A percentile compares a stretch with the other conserved stretches of the same genome.
These are phyloP conservation scores for Eristalinus aeneus DNA, from an alignment of 2,888 invertebrate species.

Conservation along the genomic window DNA sequence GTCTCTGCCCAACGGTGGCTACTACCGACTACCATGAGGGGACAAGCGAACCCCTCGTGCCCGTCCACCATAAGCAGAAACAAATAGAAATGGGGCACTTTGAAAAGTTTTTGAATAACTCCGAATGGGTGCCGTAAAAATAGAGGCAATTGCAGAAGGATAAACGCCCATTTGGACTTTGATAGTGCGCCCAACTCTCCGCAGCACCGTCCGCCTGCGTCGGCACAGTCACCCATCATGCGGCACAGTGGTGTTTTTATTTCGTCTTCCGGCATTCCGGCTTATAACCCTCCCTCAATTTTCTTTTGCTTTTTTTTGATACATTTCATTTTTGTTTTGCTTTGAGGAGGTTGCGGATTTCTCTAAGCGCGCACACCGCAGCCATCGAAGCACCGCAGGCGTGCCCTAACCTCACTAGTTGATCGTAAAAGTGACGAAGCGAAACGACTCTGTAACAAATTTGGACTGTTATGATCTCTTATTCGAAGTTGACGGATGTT, in stretches of 20 bases:
- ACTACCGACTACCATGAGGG: background rate
- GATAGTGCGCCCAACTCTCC: conserved; percentile 34
- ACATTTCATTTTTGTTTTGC: background rate
- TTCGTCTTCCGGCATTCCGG: background rate
- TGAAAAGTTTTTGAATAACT: conserved; percentile 52
- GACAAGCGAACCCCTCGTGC: conserved; percentile 9
- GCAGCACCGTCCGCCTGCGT: background rate
- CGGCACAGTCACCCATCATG: conserved; percentile 12
- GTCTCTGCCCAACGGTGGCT: background rate
- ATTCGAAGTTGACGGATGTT: background rate
- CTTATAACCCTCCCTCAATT: background rate
- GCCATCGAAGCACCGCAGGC: background rate
- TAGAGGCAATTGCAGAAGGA: conserved; percentile 65
- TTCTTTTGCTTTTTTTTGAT: background rate
- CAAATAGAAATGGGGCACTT: conserved; percentile 58
- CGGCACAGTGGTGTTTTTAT: conserved; percentile 32
- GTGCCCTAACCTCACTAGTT: background rate
- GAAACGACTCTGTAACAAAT: background rate
- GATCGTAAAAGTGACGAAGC: background rate
- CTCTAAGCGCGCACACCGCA: background rate
- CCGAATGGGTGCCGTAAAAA: conserved; percentile 52
- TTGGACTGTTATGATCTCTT: background rate
- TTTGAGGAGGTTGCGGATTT: background rate
- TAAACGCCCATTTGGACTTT: conserved; percentile 66
- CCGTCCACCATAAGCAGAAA: conserved; percentile 41